Evolutionary conservation across 2,113 vertebrate genomes (phyloP).

Genomic region (Limnothrissa miodon): DNA sequence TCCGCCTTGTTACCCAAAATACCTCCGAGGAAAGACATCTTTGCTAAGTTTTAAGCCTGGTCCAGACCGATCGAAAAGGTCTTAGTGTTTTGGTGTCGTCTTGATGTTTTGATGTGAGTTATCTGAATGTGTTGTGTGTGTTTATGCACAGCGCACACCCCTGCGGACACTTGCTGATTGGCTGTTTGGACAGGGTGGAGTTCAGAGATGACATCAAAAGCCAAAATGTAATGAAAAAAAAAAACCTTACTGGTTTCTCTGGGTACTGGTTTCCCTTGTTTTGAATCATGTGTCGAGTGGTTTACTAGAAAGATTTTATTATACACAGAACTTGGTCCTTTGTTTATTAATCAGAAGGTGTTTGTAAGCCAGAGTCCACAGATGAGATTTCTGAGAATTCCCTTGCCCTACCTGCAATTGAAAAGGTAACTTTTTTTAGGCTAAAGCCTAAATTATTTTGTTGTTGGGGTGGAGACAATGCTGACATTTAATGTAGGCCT

Average conservation of each 20-base stretch:
- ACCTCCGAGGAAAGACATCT: constrained; percentile 41
- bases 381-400: too few species aligned
- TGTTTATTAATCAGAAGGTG: too few species aligned
- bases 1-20: constrained; percentile 27
- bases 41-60: constrained; percentile 18
- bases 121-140: constrained; percentile 1
- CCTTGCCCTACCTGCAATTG: too few species aligned
- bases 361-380: too few species aligned
- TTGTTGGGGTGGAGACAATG: too few species aligned
- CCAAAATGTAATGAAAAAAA: neutral
- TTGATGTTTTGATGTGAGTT: constrained; percentile 3
- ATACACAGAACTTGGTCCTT: too few species aligned
- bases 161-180: constrained; percentile 35
- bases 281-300: neutral
- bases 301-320: neutral
- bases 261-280: constrained; percentile 23
- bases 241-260: constrained; percentile 39
- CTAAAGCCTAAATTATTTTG: too few species aligned
- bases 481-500: too few species aligned
- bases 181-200: constrained; percentile 30
- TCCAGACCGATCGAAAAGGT: too few species aligned
- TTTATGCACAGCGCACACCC: constrained; percentile 23
- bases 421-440: too few species aligned
- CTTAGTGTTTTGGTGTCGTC: neutral
- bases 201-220: constrained; percentile 21